Evolutionary conservation across 2,888 invertebrate species (phyloP), one percentile per base, ranked within the genome.

Genomic region (Icerya purchasi): DNA sequence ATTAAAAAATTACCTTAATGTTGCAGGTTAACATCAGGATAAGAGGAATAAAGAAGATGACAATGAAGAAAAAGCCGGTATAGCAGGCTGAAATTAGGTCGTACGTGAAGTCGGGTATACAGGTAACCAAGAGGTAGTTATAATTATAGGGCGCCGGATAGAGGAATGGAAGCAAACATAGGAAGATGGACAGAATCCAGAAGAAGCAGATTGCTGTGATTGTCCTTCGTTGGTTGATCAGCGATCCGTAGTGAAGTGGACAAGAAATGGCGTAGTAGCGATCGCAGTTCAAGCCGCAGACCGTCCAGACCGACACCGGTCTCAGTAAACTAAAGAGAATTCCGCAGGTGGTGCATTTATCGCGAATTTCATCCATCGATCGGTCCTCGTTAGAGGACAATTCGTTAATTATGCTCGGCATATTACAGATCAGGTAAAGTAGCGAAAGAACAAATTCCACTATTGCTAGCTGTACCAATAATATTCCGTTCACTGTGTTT

Each of bases 261-360:
- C 84, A 81, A 0, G 85, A 81, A 58, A 87, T 86, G 53, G 86
- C 86, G 62, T 84, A 84, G 62, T 85, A 72, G 51, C 67, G 75
- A 71, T 84, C 84, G 61, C 83, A 84, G 68, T 86, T 86, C 62
- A 86, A 75, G 2, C 85, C 86, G 65, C 84, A 84, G 36, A 86
- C 80, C 2, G 85, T 86, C 86, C 86, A 86, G 64, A 84, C 73
- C 52, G 82, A 81, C 61, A 86, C 74, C 2, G 85, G 84, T 67
- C 86, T 82, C 54, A 86, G 74, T 2, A 84, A 76, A 23, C 82
- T 79, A 63, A 83, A 76, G 53, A 84, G 71, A 62, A 83, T 81
- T 50, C 84, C 80, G 66, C 83, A 81, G 0, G 81, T 72, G 2
- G 73, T 70, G 70, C 84, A 84, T 61, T 8, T 36, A 5, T 36